Conservation (phyloP, 2,113 vertebrate genomes). For the Arizona elegans region DNA sequence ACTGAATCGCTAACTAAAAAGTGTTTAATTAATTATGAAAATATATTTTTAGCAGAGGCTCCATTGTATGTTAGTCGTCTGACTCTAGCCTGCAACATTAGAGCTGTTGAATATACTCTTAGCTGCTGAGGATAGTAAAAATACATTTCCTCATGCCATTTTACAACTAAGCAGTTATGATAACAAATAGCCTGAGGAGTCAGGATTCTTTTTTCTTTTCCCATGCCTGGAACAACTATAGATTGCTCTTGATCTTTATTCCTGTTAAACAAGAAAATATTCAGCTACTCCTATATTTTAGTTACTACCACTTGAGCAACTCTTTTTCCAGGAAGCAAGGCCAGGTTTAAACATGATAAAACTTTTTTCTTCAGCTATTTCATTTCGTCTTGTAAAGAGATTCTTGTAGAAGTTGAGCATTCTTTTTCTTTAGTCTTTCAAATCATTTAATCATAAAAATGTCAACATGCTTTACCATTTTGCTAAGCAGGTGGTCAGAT, state of each 20-base stretch:
- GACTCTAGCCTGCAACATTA: background rate
- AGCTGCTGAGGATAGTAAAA: slow-evolving; percentile 22
- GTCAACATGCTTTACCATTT: background rate
- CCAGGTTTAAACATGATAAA: background rate
- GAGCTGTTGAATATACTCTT: background rate
- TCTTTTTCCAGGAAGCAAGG: background rate
- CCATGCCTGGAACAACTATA: slow-evolving; percentile 19
- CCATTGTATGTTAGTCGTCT: slow-evolving; percentile 16
- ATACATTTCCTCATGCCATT: background rate
- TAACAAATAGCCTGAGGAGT: slow-evolving; percentile 33
- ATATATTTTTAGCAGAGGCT: background rate
- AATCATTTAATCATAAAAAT: background rate
- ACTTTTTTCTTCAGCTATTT: background rate
- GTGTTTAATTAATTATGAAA: background rate
- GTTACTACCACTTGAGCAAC: background rate
- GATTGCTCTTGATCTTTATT: slow-evolving; percentile 8
- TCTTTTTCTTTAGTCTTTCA: background rate
- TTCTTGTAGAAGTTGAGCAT: background rate
- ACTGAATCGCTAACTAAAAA: background rate
- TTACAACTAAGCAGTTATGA: background rate
- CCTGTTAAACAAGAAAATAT: background rate
- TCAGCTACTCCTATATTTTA: background rate
- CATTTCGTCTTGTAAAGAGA: background rate
- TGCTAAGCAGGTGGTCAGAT: background rate
- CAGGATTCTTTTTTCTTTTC: slow-evolving; percentile 23